Base-by-base conservation (phyloP, 1,140 invertebrate genomes). In the Drosophila biarmipes region DNA sequence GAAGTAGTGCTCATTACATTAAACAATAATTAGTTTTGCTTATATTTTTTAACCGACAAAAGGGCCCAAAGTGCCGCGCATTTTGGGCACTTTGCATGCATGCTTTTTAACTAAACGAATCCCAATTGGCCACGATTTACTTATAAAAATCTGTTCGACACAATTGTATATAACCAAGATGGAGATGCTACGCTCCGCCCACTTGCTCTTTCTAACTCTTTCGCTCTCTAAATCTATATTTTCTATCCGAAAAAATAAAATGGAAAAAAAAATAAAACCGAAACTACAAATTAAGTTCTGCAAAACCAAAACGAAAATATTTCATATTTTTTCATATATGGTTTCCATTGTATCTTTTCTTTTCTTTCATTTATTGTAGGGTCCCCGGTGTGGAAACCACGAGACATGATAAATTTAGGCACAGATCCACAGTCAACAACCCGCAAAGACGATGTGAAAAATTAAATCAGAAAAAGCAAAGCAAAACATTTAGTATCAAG, bases 301-400 rank as follows among this genome's bases (percentile, higher is more conserved):
- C 68, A 64, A 73, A 63, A 35, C 42, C 21, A 52, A 73, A 62
- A 29, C 45, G 48, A 64, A 85, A 80, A 79, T 73, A 75, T 77
- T 68, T 87, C 68, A 82, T 87, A 80, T 75, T 84, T 85, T 91
- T 92, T 91, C 86, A 91, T 91, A 92, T 90, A 91, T 90, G 90
- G 85, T 92, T 92, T 92, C 89, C 90, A 90, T 82, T 85, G 75
- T 84, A 91, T 92, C 77, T 90, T 92, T 91, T 91, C 78, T 89
- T 91, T 90, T 91, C 86, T 90, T 91, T 91, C 90, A 91, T 90
- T 93, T 93, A 93, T 95, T 95, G 93, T 95, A 95, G 96, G 96
- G 92, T 97, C 96, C 92, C 96, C 96, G 92, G 95, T 97, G 92
- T 97, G 96, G 96, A 98, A 97, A 95, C 96, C 96, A 93, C 94